These are phyloP conservation scores for Aerospiza tachiro DNA, from an alignment of 2,797 vertebrate genomes.

Conservation along the genomic window DNA sequence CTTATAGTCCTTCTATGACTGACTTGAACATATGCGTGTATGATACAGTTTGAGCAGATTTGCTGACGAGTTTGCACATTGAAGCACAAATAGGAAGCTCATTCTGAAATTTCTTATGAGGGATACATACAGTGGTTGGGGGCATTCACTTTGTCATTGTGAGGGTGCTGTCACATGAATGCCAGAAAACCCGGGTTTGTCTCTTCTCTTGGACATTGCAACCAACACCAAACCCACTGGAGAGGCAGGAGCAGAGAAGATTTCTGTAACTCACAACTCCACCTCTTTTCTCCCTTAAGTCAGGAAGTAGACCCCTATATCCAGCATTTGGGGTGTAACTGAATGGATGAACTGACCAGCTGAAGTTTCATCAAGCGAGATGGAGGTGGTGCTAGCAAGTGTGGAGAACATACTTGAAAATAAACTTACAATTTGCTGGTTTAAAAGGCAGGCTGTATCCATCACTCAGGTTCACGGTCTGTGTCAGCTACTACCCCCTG, in stretches of 20 bases:
- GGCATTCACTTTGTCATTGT: background rate
- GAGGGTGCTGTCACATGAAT: background rate
- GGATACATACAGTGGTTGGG: background rate
- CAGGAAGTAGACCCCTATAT: background rate
- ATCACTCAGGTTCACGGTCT: background rate
- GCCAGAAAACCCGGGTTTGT: background rate
- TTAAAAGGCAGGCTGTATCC: background rate
- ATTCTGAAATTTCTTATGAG: background rate
- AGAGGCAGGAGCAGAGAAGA: background rate
- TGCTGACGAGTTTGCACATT: background rate
- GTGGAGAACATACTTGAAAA: background rate
- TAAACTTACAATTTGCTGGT: background rate
- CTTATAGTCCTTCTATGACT: background rate
- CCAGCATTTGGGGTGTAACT: background rate
- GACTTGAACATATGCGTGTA: background rate
- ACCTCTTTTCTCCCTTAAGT: background rate
- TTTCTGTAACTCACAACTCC: background rate
- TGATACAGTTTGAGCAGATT: background rate
- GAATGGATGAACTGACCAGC: background rate
- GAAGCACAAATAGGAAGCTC: background rate
- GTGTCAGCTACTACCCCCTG: background rate
- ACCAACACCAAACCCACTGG: background rate
- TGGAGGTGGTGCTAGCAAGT: background rate
- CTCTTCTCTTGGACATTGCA: background rate
- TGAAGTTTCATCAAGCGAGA: background rate